Conservation (phyloP, 2,888 invertebrate species). For the Boloria selene region DNA sequence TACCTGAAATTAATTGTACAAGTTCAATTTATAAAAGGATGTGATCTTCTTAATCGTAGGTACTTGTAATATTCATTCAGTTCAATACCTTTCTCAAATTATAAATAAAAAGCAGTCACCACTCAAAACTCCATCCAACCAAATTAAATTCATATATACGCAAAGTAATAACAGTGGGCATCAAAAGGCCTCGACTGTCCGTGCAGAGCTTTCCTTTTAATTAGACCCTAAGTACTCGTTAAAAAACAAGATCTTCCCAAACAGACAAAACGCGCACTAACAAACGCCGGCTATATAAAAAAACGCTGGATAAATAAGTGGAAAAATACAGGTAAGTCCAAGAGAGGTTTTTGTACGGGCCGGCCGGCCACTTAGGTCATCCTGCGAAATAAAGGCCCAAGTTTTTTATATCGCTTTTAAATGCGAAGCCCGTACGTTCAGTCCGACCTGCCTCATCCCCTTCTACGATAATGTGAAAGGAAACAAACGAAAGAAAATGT, state of each 20-base stretch:
- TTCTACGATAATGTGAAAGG: constrained; percentile 76
- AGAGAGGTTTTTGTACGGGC: constrained; percentile 79
- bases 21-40: constrained; percentile 30
- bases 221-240: constrained; percentile 82
- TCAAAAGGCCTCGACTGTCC: constrained; percentile 80
- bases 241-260: constrained; percentile 80
- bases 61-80: constrained; percentile 54
- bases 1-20: constrained; percentile 11
- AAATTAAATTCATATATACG: constrained; percentile 78
- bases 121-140: constrained; percentile 74
- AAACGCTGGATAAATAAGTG: constrained; percentile 81
- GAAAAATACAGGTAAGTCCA: constrained; percentile 82
- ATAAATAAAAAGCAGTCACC: constrained; percentile 59
- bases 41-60: constrained; percentile 21
- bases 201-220: constrained; percentile 79
- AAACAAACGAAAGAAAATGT: constrained; percentile 82
- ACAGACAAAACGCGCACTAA: constrained; percentile 78
- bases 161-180: constrained; percentile 78
- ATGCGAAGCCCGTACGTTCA: constrained; percentile 76
- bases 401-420: constrained; percentile 82
- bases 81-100: constrained; percentile 57
- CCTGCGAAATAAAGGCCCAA: constrained; percentile 80
- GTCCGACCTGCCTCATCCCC: constrained; percentile 71
- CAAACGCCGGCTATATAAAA: constrained; percentile 74
- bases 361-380: constrained; percentile 82